These are phyloP conservation scores for Cheiracanthium punctorium DNA, from an alignment of 2,888 invertebrate genomes.

Conservation along the genomic window DNA sequence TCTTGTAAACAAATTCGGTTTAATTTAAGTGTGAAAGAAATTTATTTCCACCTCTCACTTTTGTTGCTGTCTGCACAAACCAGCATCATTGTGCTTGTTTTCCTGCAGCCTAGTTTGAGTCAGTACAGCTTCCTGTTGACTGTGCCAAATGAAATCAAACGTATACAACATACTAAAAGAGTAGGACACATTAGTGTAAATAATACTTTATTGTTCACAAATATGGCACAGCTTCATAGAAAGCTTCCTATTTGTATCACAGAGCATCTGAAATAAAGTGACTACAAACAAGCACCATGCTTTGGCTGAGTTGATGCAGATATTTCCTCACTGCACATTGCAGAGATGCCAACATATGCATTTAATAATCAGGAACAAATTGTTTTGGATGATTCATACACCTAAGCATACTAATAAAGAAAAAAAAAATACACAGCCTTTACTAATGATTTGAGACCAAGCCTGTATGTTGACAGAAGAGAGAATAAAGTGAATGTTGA, in stretches of 20 bases:
- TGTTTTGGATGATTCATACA: constrained; percentile 28
- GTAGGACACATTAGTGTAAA: constrained; percentile 63
- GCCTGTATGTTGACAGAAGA: not conserved
- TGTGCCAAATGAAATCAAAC: not conserved
- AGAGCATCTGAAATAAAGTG: constrained; percentile 65
- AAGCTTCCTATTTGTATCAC: constrained; percentile 56
- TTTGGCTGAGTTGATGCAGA: constrained; percentile 63
- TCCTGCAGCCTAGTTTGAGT: not conserved
- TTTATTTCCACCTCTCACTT: not conserved
- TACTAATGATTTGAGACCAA: constrained; percentile 6
- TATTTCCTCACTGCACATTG: constrained; percentile 42
- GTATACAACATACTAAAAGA: constrained; percentile 21
- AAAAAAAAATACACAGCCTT: constrained; percentile 3
- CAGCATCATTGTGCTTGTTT: constrained; percentile 46
- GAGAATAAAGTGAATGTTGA: not conserved
- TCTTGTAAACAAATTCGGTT: too few relatives aligned
- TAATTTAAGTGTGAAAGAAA: too few relatives aligned
- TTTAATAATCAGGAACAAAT: constrained; percentile 48
- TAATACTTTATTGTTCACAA: constrained; percentile 70
- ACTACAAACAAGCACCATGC: constrained; percentile 65
- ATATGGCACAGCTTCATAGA: constrained; percentile 66
- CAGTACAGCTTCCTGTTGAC: not conserved
- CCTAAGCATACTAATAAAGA: constrained; percentile 12
- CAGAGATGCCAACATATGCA: constrained; percentile 43
- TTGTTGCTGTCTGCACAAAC: constrained; percentile 26